Percentiles rank a stretch among this genome's conserved stretches.
Conservation (phyloP, 2,888 invertebrate genomes). For the Thymelicus acteon region DNA sequence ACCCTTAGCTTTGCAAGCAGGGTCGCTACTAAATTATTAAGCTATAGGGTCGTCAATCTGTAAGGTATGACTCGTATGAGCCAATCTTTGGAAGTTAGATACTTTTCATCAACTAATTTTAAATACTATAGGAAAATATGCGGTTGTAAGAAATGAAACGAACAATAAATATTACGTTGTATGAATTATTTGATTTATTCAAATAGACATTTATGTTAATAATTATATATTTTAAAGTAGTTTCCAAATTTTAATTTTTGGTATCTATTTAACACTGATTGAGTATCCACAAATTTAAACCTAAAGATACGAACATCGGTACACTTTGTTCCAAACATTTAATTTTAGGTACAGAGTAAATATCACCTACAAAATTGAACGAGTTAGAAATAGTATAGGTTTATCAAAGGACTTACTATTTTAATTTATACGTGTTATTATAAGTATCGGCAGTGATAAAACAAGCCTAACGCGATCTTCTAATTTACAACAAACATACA, state of each 20-base stretch:
- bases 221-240: constrained; percentile 74
- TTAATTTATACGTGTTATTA: constrained; percentile 61
- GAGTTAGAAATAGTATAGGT: constrained; percentile 83
- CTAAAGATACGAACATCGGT: constrained; percentile 75
- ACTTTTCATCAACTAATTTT: too few relatives aligned
- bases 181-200: constrained; percentile 79
- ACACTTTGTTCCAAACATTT: constrained; percentile 77
- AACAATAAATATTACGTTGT: constrained; percentile 66
- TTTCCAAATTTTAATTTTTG: constrained; percentile 80
- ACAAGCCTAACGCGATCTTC: constrained; percentile 68
- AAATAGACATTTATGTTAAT: constrained; percentile 81
- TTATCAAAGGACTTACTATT: constrained; percentile 80
- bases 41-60: too few relatives aligned
- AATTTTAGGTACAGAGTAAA: constrained; percentile 74
- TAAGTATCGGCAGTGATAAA: constrained; percentile 80
- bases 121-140: too few relatives aligned
- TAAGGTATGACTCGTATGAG: too few relatives aligned
- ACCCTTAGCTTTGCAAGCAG: too few relatives aligned
- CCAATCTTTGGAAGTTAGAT: too few relatives aligned
- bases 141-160: constrained; percentile 60
- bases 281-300: constrained; percentile 74
- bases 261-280: constrained; percentile 80
- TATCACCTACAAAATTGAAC: constrained; percentile 84
- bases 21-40: too few relatives aligned
- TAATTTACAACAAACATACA: constrained; percentile 20